Conservation (phyloP, 35 echinoderm and acorn worm genomes). For the Apostichopus japonicus region DNA sequence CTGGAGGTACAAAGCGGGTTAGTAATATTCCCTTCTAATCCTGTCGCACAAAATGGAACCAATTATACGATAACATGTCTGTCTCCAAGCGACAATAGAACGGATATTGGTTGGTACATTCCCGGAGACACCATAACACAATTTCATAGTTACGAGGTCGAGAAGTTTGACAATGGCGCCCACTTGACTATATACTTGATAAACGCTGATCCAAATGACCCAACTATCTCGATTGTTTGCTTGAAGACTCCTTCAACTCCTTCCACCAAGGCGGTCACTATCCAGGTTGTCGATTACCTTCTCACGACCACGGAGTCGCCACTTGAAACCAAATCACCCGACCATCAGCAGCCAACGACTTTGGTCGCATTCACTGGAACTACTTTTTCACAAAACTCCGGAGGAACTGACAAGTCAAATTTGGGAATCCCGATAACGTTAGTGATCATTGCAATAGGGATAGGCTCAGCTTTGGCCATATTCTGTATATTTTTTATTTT, state of each 20-base stretch:
- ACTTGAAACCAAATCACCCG: neutral
- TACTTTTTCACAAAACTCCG: neutral
- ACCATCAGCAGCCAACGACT: neutral
- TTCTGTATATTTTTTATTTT: conserved; percentile 21
- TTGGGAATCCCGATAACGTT: neutral
- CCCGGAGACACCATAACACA: neutral
- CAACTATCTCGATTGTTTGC: neutral
- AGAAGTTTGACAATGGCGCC: conserved; percentile 34
- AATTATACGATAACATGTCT: conserved; percentile 27
- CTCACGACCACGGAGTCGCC: conserved; percentile 9
- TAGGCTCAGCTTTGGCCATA: conserved; percentile 2
- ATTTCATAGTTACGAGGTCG: neutral
- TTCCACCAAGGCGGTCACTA: neutral
- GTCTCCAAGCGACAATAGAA: neutral
- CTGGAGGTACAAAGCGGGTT: neutral
- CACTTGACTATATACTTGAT: neutral
- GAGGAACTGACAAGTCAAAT: too few species aligned
- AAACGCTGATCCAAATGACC: neutral
- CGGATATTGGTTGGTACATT: conserved; percentile 30
- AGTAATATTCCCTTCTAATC: conserved; percentile 22
- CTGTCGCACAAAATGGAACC: conserved; percentile 37
- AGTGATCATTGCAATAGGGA: conserved; percentile 25
- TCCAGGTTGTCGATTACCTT: neutral
- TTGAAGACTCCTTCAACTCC: neutral
- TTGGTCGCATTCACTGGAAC: neutral